phyloP scores from a whole-genome alignment of 2,797 vertebrate species.

The Hoplostethus mediterraneus region DNA sequence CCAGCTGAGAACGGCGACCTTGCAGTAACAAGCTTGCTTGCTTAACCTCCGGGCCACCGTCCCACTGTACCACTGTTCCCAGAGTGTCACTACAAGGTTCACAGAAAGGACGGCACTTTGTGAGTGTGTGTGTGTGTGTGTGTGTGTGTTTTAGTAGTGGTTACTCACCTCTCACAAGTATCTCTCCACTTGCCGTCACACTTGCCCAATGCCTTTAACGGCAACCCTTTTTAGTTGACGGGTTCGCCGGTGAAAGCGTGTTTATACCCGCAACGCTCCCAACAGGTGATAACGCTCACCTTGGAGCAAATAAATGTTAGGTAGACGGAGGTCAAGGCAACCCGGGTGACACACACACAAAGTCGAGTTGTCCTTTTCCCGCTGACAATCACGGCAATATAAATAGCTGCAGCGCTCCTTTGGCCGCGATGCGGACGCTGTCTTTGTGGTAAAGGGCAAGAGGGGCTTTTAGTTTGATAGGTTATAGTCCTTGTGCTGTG shows the following conservation, averaged over 20 bases:
- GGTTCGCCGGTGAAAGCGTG: slow-evolving; percentile 16
- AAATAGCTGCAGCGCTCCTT: background rate
- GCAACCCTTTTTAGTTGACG: background rate
- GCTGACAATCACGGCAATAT: background rate
- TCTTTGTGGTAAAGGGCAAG: background rate
- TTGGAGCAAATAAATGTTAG: background rate
- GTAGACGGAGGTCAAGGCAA: background rate
- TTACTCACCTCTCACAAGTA: background rate
- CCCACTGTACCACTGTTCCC: slow-evolving; percentile 41
- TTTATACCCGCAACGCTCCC: background rate
- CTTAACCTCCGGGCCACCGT: slow-evolving; percentile 55
- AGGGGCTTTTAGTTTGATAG: background rate
- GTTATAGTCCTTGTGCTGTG: too few relatives aligned
- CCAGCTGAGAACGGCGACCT: slow-evolving; percentile 58
- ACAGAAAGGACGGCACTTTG: slow-evolving; percentile 51
- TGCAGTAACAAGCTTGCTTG: slow-evolving; percentile 54
- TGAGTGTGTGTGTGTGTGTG: slow-evolving; percentile 26
- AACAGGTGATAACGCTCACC: background rate
- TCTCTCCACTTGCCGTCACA: background rate
- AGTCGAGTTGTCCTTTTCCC: background rate
- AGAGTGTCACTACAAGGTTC: slow-evolving; percentile 62
- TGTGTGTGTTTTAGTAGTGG: background rate
- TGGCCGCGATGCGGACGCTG: background rate
- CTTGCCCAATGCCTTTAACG: background rate
- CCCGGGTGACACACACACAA: background rate